Evolutionary conservation across 2,888 invertebrate species (phyloP), one percentile per base, ranked within the genome.

Genomic region (Resseliella maxima): DNA sequence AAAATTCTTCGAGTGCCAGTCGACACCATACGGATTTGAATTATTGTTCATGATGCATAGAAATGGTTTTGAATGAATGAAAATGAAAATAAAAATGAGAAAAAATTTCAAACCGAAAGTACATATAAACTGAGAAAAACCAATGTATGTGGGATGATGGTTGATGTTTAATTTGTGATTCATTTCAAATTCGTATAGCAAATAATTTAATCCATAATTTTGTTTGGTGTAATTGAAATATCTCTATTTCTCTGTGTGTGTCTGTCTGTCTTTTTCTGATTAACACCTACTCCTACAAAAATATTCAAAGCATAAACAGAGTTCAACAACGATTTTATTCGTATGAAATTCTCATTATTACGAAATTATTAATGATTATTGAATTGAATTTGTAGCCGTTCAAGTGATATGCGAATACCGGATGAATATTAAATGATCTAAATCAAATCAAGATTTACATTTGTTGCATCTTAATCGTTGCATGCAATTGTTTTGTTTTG

Each of bases 181-280:
- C 15, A 72, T 72, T 72, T 35, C 2, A n/a, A 72, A 59, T 59
- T 50, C 72, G 72, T 15, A 72, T n/a, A 31, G 72, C 72, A 72
- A 72, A 72, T 72, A 72, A 72, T 72, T n/a, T n/a, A n/a, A n/a
- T n/a, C n/a, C 72, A 72, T 72, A 27, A 72, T 72, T 72, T 72
- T 72, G 31, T 72, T 72, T 31, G 31, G 27, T 72, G 72, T 72
- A 72, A 72, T 59, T 59, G 59, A 59, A 59, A 59, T 59, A 59
- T 59, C 72, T n/a, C n/a, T n/a, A n/a, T n/a, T n/a, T n/a, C n/a
- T n/a, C n/a, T n/a, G n/a, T n/a, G n/a, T n/a, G n/a, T n/a, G n/a
- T n/a, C n/a, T n/a, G n/a, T n/a, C n/a, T n/a, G n/a, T n/a, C n/a
- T n/a, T n/a, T n/a, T 24, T 59, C 24, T 24, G 18, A 6, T 50